Percentiles rank a stretch among this genome's conserved stretches.
Evolutionary conservation across 2,113 vertebrate genomes (phyloP).

Genomic region (Aegotheles bennettii): DNA sequence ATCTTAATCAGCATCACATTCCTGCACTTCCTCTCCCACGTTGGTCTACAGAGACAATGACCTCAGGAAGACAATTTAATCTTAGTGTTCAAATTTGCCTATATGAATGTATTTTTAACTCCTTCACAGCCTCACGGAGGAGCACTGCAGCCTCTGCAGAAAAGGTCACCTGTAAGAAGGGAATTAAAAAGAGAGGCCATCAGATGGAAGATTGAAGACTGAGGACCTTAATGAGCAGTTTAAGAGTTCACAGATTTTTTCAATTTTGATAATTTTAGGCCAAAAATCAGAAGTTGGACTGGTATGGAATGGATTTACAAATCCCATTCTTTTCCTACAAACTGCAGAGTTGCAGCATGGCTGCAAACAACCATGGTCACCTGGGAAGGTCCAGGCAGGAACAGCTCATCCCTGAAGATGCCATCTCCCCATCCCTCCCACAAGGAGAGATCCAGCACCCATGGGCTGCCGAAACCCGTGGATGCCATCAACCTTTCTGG

Average conservation of each 20-base stretch:
- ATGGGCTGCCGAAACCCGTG: accelerated
- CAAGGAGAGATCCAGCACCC: accelerated
- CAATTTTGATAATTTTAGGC: background rate
- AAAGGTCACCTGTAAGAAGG: accelerated
- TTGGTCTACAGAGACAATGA: conserved; percentile 47
- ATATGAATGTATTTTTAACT: conserved; percentile 54
- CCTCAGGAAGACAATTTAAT: conserved; percentile 50
- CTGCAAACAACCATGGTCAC: background rate
- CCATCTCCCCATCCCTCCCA: accelerated
- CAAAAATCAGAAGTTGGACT: background rate
- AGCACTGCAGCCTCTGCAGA: background rate
- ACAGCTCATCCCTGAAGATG: background rate
- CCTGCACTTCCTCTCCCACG: conserved; percentile 35
- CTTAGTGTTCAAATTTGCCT: conserved; percentile 44
- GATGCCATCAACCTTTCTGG: background rate
- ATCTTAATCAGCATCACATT: conserved; percentile 65
- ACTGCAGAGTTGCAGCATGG: background rate
- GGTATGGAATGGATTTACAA: background rate
- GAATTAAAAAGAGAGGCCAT: background rate
- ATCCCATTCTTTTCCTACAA: background rate
- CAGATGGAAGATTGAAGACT: background rate
- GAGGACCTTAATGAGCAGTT: background rate
- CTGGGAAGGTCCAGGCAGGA: background rate
- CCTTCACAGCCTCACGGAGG: background rate
- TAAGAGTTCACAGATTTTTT: background rate